A percentile compares a stretch with the other conserved stretches of the same genome.
Conservation (phyloP, 2,113 vertebrate species). For the Semnornis frantzii region DNA sequence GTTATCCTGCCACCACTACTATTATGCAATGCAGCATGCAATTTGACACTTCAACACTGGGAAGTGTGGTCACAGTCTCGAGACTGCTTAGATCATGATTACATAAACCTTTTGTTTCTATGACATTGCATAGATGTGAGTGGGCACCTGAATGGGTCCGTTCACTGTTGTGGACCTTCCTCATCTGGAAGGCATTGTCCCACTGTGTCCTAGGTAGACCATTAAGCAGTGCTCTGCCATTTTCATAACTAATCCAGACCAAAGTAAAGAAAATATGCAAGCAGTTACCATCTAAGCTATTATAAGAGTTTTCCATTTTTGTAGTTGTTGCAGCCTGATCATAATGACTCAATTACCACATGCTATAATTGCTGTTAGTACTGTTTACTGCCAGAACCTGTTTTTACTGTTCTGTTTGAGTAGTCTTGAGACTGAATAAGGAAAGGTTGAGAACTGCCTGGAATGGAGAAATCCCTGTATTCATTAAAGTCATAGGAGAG, state of each 20-base stretch:
- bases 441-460: neutral
- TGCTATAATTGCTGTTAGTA: neutral
- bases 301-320: neutral
- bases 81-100: neutral
- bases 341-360: constrained; percentile 32
- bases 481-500: neutral
- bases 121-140: fast-evolving
- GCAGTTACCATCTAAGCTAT: neutral
- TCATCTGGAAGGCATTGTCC: neutral
- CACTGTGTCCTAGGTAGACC: neutral
- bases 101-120: neutral
- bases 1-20: neutral
- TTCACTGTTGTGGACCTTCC: neutral
- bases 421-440: neutral
- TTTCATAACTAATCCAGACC: neutral
- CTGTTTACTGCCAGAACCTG: neutral
- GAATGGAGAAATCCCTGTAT: neutral
- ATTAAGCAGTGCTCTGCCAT: neutral
- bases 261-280: neutral
- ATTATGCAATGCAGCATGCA: fast-evolving
- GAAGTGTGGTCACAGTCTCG: neutral
- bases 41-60: neutral
- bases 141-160: neutral
- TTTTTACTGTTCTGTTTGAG: neutral
- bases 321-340: neutral